These are phyloP conservation scores for Aplysina aerophoba DNA, from an alignment of 37 sponge, comb jelly and placozoan genomes.

Conservation along the genomic window DNA sequence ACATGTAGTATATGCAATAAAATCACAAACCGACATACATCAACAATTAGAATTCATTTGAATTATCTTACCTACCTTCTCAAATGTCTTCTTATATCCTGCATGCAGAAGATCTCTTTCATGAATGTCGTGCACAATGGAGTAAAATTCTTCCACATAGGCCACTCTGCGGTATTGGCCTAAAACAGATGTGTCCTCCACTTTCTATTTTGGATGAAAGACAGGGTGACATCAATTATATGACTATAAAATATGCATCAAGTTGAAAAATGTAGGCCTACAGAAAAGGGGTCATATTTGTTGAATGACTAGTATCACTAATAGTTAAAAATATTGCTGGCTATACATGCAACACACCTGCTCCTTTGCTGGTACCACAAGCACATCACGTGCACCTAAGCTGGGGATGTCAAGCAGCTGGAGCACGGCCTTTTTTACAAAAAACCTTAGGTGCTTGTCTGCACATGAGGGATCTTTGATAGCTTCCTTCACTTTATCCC, in stretches of 20 bases:
- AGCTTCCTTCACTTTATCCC: not conserved
- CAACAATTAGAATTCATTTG: not conserved
- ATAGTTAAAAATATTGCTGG: not conserved
- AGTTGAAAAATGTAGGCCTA: not conserved
- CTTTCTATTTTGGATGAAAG: not conserved
- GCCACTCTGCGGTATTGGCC: conserved; percentile 32
- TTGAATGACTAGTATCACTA: not conserved
- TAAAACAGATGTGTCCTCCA: conserved; percentile 29
- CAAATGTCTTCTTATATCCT: conserved; percentile 38
- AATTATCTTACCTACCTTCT: conserved; percentile 18
- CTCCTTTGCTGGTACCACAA: conserved; percentile 34
- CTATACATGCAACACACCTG: not conserved
- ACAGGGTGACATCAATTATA: not conserved
- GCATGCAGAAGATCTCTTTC: conserved; percentile 30
- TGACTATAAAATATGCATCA: not conserved
- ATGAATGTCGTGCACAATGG: not conserved
- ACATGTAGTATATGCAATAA: not conserved
- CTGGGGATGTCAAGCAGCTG: conserved; percentile 30
- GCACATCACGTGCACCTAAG: conserved; percentile 29
- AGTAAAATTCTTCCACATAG: conserved; percentile 35
- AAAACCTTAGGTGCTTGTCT: conserved; percentile 15
- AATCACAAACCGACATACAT: not conserved
- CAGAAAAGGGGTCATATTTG: not conserved
- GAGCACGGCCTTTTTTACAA: not conserved
- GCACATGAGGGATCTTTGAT: conserved; percentile 26